A percentile compares a stretch with the other conserved stretches of the same genome.
Conservation (phyloP, 2,113 vertebrate genomes). For the Carlito syrichta region DNA sequence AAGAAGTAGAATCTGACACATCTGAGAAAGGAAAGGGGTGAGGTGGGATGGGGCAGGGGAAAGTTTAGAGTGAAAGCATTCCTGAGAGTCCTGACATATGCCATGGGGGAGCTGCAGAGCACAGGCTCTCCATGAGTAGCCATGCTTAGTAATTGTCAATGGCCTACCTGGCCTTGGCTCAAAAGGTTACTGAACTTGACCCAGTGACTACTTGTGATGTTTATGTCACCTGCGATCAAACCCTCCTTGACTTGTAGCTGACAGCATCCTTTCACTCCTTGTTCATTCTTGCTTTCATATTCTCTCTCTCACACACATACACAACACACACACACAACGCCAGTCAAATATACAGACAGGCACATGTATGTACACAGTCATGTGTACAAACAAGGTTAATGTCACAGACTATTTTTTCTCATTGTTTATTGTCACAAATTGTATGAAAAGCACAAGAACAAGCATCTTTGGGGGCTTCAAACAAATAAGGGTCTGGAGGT, state of each 20-base stretch:
- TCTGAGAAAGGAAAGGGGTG: not conserved
- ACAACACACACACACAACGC: too few species aligned
- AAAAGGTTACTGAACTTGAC: not conserved
- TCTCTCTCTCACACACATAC: not conserved
- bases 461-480: not conserved
- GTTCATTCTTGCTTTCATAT: not conserved
- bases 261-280: not conserved
- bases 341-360: not conserved
- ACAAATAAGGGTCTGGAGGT: not conserved
- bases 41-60: not conserved
- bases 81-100: not conserved
- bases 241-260: not conserved
- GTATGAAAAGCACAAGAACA: not conserved
- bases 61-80: not conserved
- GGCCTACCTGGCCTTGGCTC: not conserved
- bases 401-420: not conserved
- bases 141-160: too few species aligned
- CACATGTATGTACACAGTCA: not conserved
- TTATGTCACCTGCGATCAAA: not conserved
- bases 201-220: not conserved
- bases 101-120: not conserved
- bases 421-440: not conserved
- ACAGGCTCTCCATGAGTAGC: not conserved
- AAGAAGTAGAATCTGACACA: not conserved
- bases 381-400: not conserved